Conservation (phyloP, 2,113 vertebrate species). For the Vulpes lagopus region DNA sequence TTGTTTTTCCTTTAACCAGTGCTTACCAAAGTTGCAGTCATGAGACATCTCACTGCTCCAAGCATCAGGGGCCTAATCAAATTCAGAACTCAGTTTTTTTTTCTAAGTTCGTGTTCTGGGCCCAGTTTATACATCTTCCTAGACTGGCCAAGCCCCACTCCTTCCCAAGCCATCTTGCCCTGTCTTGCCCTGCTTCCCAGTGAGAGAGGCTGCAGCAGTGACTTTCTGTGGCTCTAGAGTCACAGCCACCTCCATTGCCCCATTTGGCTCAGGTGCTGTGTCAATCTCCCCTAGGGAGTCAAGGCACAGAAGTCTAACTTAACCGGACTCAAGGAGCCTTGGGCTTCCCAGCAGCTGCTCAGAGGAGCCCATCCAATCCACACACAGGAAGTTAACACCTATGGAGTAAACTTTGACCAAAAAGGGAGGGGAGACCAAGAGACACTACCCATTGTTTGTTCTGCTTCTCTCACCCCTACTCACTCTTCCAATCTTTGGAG, state of each 20-base stretch:
- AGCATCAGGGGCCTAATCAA: not conserved
- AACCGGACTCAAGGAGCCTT: not conserved
- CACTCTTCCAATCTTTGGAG: not conserved
- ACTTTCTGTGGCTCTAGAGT: not conserved
- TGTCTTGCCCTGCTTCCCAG: not conserved
- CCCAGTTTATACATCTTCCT: not conserved
- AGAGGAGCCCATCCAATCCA: not conserved
- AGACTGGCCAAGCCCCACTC: not conserved
- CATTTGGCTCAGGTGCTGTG: not conserved
- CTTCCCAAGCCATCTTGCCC: not conserved
- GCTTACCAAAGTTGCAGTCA: not conserved
- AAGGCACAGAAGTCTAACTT: not conserved
- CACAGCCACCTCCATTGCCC: not conserved
- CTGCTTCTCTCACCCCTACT: not conserved
- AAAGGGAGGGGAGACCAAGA: not conserved
- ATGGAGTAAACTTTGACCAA: not conserved
- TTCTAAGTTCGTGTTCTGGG: not conserved
- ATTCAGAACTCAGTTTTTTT: not conserved
- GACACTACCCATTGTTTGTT: fast-evolving
- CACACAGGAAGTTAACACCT: not conserved
- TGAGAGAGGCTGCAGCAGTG: not conserved
- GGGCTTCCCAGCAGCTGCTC: not conserved
- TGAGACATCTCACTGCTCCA: not conserved
- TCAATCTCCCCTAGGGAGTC: not conserved
- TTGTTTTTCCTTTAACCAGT: not conserved